Percentiles rank a stretch among this genome's conserved stretches.
phyloP scores from a whole-genome alignment of 53 echinoderm and acorn worm genomes.

The Apostichopus leukothele region DNA sequence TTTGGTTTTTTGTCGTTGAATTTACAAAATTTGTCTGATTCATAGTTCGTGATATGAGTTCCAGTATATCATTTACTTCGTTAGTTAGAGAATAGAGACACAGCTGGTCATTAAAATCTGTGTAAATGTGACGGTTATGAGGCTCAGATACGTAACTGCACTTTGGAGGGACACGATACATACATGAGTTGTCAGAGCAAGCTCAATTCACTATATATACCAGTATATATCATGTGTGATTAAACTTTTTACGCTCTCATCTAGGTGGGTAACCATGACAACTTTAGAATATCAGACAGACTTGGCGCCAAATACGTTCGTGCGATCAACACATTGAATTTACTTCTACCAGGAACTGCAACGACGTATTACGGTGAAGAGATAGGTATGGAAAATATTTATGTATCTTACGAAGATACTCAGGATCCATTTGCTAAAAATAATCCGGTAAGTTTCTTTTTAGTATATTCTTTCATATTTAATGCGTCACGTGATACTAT shows the following conservation, averaged over 20 bases:
- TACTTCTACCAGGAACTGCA: constrained; percentile 84
- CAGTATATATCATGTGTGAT: not conserved
- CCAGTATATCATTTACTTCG: too few relatives aligned
- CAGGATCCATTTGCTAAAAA: constrained; percentile 80
- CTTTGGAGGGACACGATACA: too few relatives aligned
- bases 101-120: too few relatives aligned
- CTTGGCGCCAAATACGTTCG: constrained; percentile 61
- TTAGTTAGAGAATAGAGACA: too few relatives aligned
- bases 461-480: too few relatives aligned
- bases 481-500: too few relatives aligned
- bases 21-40: too few relatives aligned
- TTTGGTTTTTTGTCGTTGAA: too few relatives aligned
- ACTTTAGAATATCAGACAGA: constrained; percentile 60
- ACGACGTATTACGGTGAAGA: constrained; percentile 96
- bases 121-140: too few relatives aligned
- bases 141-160: too few relatives aligned
- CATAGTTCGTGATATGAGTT: too few relatives aligned
- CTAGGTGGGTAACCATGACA: constrained; percentile 87
- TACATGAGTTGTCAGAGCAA: too few relatives aligned
- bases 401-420: constrained; percentile 61
- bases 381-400: constrained; percentile 83
- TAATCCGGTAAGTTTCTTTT: constrained; percentile 63
- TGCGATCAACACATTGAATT: constrained; percentile 69
- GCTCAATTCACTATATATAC: not conserved
- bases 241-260: not conserved